A percentile compares a stretch with the other conserved stretches of the same genome.
Conservation (phyloP, 2,113 vertebrate species). For the Hucho hucho region DNA sequence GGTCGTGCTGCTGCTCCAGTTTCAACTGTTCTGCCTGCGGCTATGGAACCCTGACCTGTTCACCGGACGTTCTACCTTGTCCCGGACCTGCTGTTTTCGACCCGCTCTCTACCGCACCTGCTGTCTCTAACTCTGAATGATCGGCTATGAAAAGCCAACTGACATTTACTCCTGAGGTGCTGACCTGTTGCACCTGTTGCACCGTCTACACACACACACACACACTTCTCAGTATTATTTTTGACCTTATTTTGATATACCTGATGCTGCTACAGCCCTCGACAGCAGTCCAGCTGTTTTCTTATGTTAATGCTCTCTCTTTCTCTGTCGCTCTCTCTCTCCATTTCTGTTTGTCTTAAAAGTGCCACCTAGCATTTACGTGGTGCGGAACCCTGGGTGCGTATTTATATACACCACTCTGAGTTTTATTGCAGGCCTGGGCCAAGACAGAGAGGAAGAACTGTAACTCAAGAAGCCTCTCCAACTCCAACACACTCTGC, state of each 20-base stretch:
- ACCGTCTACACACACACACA: constrained; percentile 14
- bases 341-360: constrained; percentile 19
- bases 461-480: constrained; percentile 29
- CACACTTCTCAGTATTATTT: constrained; percentile 44
- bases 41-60: no score
- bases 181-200: no score
- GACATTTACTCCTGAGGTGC: no score
- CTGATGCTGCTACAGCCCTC: constrained; percentile 37
- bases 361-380: constrained; percentile 25
- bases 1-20: no score
- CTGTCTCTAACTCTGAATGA: no score
- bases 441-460: constrained; percentile 47
- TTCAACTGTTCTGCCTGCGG: no score
- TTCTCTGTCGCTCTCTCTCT: constrained; percentile 13
- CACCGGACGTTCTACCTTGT: no score
- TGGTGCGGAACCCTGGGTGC: not conserved
- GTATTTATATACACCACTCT: constrained; percentile 19
- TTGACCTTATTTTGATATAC: constrained; percentile 56
- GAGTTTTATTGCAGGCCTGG: constrained; percentile 44
- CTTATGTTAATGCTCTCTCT: constrained; percentile 7
- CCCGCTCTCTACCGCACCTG: no score
- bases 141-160: no score
- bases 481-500: constrained; percentile 9
- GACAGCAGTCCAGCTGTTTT: not conserved
- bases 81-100: no score